Evolutionary conservation across 2,113 vertebrate genomes (phyloP).

Genomic region (Elanoides forficatus): DNA sequence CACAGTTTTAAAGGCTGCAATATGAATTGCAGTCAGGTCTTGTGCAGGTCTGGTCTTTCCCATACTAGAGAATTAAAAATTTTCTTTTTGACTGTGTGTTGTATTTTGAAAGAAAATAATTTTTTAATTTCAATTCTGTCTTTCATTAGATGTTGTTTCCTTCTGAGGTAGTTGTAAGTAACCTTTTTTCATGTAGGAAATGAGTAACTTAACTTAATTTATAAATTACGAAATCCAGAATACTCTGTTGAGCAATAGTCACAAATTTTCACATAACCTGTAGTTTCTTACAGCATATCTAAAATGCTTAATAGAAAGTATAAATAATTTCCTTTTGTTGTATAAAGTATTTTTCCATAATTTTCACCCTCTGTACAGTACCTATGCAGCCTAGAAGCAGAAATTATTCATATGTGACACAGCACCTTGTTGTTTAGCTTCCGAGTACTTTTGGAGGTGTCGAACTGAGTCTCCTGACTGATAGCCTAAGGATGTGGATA

Average conservation of each 20-base stretch:
- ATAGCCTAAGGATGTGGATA: not conserved
- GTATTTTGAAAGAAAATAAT: not conserved
- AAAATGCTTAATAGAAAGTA: not conserved
- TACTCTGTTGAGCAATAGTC: not conserved
- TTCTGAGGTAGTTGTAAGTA: not conserved
- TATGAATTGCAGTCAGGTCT: not conserved
- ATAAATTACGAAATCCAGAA: not conserved
- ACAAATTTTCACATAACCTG: not conserved
- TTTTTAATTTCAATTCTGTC: not conserved
- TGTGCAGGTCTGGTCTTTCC: not conserved
- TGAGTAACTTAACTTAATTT: not conserved
- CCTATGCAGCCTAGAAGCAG: not conserved
- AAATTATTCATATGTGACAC: not conserved
- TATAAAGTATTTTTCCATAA: not conserved
- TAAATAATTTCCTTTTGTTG: not conserved
- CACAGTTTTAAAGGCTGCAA: not conserved
- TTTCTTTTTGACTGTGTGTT: not conserved
- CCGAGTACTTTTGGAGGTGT: not conserved
- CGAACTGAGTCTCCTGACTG: not conserved
- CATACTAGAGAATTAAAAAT: not conserved
- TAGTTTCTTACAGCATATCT: not conserved
- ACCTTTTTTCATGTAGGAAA: not conserved
- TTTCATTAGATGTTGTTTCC: not conserved
- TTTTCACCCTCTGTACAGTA: not conserved
- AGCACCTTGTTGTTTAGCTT: not conserved